A percentile compares a stretch with the other conserved stretches of the same genome.
These are phyloP conservation scores for Anas bernieri DNA, from an alignment of 2,797 vertebrate genomes.

Conservation along the genomic window DNA sequence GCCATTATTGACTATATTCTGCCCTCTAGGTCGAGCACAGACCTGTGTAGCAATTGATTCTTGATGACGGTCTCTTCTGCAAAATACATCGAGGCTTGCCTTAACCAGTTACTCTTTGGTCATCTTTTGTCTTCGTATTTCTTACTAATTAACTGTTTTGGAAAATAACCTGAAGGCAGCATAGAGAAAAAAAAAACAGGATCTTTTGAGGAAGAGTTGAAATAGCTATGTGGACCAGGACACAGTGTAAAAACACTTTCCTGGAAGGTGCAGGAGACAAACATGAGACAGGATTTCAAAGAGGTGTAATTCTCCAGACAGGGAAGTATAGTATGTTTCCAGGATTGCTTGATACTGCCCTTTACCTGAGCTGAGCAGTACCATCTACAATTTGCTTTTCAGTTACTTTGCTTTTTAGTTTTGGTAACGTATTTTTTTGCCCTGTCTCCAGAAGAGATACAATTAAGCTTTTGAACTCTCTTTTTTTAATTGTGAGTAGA, in stretches of 20 bases:
- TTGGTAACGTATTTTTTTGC: not conserved
- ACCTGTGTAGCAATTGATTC: not conserved
- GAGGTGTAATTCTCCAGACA: not conserved
- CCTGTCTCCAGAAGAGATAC: not conserved
- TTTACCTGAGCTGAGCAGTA: not conserved
- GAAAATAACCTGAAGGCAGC: not conserved
- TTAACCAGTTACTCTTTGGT: not conserved
- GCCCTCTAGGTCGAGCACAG: not conserved
- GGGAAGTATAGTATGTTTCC: not conserved
- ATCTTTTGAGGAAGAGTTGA: not conserved
- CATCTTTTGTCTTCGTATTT: not conserved
- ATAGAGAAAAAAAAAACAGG: not conserved
- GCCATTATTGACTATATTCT: not conserved
- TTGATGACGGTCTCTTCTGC: not conserved
- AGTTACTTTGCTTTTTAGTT: not conserved
- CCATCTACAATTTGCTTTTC: not conserved
- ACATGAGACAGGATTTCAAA: not conserved
- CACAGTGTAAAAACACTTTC: not conserved
- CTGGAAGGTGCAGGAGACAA: not conserved
- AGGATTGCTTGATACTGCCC: not conserved
- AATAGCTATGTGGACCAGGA: not conserved
- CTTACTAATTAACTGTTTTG: not conserved
- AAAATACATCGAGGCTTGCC: not conserved
- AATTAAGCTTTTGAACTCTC: not conserved
- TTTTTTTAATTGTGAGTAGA: not conserved